Evolutionary conservation across 2,888 invertebrate genomes (phyloP), one percentile per base, ranked within the genome.

Genomic region (Escarpia spicata): DNA sequence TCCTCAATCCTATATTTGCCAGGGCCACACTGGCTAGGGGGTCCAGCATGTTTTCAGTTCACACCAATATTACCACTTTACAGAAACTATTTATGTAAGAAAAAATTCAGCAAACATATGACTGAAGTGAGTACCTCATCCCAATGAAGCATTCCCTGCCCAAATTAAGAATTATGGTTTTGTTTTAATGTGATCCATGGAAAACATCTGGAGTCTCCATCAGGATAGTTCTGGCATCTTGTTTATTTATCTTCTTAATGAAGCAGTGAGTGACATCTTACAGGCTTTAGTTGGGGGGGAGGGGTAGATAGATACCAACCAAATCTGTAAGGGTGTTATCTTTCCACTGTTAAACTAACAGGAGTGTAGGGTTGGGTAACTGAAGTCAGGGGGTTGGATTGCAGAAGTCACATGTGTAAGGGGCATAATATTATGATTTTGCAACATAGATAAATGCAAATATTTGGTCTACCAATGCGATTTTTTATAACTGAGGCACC

Each of bases 171-270:
- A 75, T 75, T 75, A 19, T 26, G 19, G 26, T 75, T 75, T 75
- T 26, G 75, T 75, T 75, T 75, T 75, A 75, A 75, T 75, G 75
- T 6, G 26, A 4, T 6, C 75, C 75, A 75, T 3, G 26, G 75
- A 26, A 26, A 26, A 75, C 75, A 75, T n/a, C 19, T 75, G 75
- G 19, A 75, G 75, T 26, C 75, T n/a, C 19, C 4, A 26, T 12
- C 15, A 26, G 75, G 75, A 75, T 26, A 75, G 75, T 75, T 75
- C 75, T 75, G 75, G 75, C 75, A 75, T 75, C 75, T 75, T 75
- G 75, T 75, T 75, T 75, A 75, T 75, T 75, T 75, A 75, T 75
- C 75, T 75, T 26, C 75, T 75, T 75, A 75, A 75, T 75, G 75
- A 75, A 75, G 75, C 26, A 26, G 75, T 19, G 75, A 19, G 6